Evolutionary conservation across 2,888 invertebrate genomes (phyloP).

Genomic region (Tetragonula carbonaria): DNA sequence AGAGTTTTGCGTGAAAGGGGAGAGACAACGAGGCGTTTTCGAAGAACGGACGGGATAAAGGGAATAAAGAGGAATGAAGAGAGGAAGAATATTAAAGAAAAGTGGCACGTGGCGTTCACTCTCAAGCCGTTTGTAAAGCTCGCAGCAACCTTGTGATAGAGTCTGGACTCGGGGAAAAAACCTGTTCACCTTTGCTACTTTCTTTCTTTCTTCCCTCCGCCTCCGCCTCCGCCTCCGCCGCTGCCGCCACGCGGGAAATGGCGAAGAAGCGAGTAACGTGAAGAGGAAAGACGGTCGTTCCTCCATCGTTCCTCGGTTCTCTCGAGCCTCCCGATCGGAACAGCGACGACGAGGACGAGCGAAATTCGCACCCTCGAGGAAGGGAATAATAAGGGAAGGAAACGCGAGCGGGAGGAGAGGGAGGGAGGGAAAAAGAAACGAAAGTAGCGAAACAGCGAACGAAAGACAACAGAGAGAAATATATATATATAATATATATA

Average conservation of each 20-base stretch:
- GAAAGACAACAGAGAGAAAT: constrained; percentile 30
- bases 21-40: constrained; percentile 39
- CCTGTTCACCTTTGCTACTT: constrained; percentile 48
- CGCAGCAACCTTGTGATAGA: constrained; percentile 83
- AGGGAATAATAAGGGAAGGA: background rate
- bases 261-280: constrained; percentile 15
- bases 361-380: background rate
- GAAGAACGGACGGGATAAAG: constrained; percentile 6
- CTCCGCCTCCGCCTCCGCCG: background rate
- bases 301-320: background rate
- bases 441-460: constrained; percentile 35
- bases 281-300: constrained; percentile 11
- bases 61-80: constrained; percentile 15
- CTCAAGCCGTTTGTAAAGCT: constrained; percentile 79
- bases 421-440: constrained; percentile 9
- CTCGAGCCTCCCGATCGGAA: background rate
- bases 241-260: no score
- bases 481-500: constrained; percentile 24
- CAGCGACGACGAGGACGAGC: background rate
- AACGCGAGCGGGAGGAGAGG: no score
- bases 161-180: constrained; percentile 79
- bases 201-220: constrained; percentile 26
- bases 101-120: constrained; percentile 41
- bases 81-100: constrained; percentile 14
- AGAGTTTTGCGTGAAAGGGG: constrained; percentile 42